phyloP scores from a whole-genome alignment of 2,113 vertebrate species.

The Tragelaphus imberbis region DNA sequence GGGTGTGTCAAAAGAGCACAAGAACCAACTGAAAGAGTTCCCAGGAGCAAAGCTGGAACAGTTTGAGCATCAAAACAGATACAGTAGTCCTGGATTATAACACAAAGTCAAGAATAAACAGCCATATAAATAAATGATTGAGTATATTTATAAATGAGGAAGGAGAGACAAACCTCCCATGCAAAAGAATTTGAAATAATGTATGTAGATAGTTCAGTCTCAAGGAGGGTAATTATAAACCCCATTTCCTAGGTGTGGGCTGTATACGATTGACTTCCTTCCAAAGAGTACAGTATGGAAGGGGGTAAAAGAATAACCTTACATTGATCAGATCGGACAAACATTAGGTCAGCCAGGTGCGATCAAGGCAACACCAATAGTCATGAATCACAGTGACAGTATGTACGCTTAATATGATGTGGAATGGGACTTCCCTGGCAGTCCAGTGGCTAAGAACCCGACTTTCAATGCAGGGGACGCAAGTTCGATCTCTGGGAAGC shows the following conservation, averaged over 20 bases:
- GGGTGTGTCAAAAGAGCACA: background rate
- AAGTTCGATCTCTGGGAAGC: background rate
- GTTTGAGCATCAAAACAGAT: background rate
- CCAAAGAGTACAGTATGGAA: background rate
- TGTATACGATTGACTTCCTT: background rate
- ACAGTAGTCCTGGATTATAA: background rate
- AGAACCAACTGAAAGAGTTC: background rate
- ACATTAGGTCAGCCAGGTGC: background rate
- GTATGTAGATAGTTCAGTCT: background rate
- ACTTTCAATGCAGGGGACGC: background rate
- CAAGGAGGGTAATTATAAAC: background rate
- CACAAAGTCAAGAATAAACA: background rate
- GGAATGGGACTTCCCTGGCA: background rate
- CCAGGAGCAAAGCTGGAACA: background rate
- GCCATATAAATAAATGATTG: background rate
- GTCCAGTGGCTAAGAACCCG: background rate
- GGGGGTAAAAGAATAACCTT: fast-evolving
- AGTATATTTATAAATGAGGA: background rate
- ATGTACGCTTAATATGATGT: fast-evolving
- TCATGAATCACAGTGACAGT: background rate
- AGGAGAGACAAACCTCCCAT: background rate
- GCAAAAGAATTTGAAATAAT: background rate
- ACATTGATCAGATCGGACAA: background rate
- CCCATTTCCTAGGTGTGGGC: too few relatives aligned
- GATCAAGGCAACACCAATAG: background rate